Evolutionary conservation across 1,140 invertebrate species (phyloP).

Genomic region (Papilio helenus): DNA sequence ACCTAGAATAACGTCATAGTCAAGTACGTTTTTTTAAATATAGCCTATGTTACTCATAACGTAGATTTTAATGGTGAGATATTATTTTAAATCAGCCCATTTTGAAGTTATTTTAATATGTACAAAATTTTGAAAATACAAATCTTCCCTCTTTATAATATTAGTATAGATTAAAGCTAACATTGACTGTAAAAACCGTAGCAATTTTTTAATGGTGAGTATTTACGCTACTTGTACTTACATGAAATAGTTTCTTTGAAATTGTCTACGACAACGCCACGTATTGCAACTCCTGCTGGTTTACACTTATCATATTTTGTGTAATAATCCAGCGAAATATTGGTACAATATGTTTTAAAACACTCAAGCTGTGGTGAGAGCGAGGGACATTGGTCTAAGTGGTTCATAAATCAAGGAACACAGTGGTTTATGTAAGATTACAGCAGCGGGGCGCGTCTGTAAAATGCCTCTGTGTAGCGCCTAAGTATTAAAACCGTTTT

Average conservation of each 20-base stretch:
- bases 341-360: conserved; percentile 58
- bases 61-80: no score
- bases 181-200: no score
- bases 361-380: conserved; percentile 45
- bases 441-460: conserved; percentile 44
- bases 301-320: conserved; percentile 37
- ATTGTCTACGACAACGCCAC: not conserved
- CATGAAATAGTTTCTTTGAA: not conserved
- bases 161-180: no score
- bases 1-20: not conserved
- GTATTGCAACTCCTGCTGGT: not conserved
- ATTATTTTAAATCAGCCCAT: no score
- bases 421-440: conserved; percentile 58
- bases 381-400: conserved; percentile 60
- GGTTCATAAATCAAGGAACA: conserved; percentile 59
- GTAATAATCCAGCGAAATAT: conserved; percentile 55
- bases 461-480: conserved; percentile 46
- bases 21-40: no score
- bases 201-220: not conserved
- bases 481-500: conserved; percentile 38
- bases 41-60: no score
- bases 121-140: no score
- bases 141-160: no score
- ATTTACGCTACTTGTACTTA: not conserved
- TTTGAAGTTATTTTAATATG: no score